These are phyloP conservation scores for Lepus oiostolus DNA, from an alignment of 2,797 vertebrate genomes.

Conservation along the genomic window DNA sequence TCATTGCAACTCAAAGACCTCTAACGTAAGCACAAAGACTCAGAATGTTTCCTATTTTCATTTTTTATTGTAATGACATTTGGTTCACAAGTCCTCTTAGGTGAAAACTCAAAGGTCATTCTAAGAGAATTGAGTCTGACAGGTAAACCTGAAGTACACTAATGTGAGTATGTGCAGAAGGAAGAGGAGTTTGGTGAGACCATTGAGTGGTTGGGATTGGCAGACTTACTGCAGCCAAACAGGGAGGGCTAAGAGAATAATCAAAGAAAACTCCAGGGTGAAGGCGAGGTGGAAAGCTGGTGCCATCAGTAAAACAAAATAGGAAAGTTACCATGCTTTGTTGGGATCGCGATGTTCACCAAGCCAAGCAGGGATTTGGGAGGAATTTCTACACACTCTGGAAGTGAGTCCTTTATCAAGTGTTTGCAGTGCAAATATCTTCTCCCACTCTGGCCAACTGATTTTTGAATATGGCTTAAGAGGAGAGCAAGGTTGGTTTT, in stretches of 20 bases:
- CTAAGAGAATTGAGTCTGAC: neutral
- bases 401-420: neutral
- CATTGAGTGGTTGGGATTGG: neutral
- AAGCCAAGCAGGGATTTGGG: neutral
- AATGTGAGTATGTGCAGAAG: neutral
- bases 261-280: neutral
- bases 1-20: slow-evolving; percentile 91
- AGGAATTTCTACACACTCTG: neutral
- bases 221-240: neutral
- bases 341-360: neutral
- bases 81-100: neutral
- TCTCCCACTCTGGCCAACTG: neutral
- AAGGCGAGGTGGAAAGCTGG: neutral
- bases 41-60: neutral
- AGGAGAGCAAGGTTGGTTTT: neutral
- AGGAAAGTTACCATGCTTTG: neutral
- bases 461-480: neutral
- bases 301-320: neutral
- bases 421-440: slow-evolving; percentile 30
- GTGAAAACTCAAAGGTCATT: slow-evolving; percentile 12
- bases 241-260: neutral
- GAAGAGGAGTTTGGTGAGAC: neutral
- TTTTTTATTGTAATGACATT: slow-evolving; percentile 8
- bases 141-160: slow-evolving; percentile 24
- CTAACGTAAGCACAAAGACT: slow-evolving; percentile 89